Percentiles rank a stretch among this genome's conserved stretches.
phyloP scores from a whole-genome alignment of 2,797 vertebrate species.

The Sylvilagus floridanus region DNA sequence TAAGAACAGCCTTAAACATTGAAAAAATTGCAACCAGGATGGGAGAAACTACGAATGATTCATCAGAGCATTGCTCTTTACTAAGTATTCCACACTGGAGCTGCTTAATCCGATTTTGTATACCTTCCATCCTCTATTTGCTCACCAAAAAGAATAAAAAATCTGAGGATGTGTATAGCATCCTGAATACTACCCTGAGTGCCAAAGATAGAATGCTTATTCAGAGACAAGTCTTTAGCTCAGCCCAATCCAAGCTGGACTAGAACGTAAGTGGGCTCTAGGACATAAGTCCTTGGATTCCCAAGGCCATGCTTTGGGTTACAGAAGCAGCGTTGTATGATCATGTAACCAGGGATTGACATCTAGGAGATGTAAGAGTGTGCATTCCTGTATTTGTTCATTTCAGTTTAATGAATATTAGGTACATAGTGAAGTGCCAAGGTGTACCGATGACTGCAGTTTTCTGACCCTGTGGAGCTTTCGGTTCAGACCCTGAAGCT shows the following conservation, averaged over 20 bases:
- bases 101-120: not conserved
- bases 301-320: not conserved
- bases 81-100: not conserved
- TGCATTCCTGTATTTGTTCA: not conserved
- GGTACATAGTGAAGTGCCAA: not conserved
- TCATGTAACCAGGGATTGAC: not conserved
- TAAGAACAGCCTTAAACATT: not conserved
- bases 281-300: too few species aligned
- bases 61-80: not conserved
- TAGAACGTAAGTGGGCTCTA: not conserved
- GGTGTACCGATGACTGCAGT: too few species aligned
- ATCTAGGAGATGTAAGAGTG: not conserved
- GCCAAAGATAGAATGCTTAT: not conserved
- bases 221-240: not conserved
- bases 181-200: not conserved
- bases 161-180: not conserved
- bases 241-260: not conserved
- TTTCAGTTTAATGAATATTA: not conserved
- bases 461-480: not conserved
- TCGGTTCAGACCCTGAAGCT: not conserved
- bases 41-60: not conserved
- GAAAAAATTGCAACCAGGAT: not conserved
- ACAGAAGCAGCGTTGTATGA: not conserved
- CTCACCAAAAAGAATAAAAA: not conserved
- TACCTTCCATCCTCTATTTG: not conserved